Conservation (phyloP, 2,888 invertebrate species). For the Thereva nobilitata region DNA sequence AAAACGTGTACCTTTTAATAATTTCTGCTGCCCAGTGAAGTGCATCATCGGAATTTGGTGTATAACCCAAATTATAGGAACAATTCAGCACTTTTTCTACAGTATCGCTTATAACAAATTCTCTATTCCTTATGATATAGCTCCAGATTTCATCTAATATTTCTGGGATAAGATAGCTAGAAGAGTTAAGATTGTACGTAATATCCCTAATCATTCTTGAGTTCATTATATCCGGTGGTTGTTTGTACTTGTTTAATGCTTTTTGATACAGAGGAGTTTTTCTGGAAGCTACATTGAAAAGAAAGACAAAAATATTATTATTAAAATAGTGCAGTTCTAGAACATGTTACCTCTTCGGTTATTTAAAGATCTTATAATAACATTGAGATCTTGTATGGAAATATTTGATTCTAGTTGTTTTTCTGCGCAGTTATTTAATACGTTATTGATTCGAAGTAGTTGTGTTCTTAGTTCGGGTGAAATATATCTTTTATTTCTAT, state of each 20-base stretch:
- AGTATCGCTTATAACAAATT: slow-evolving; percentile 60
- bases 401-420: slow-evolving; percentile 49
- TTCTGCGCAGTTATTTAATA: slow-evolving; percentile 52
- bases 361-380: slow-evolving; percentile 51
- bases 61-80: slow-evolving; percentile 61
- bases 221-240: slow-evolving; percentile 51
- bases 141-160: slow-evolving; percentile 59
- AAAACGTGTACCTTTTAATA: slow-evolving; percentile 57
- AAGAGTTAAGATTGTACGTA: slow-evolving; percentile 55
- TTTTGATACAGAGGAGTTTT: slow-evolving; percentile 53
- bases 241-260: slow-evolving; percentile 55
- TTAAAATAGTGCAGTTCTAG: background rate
- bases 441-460: slow-evolving; percentile 49
- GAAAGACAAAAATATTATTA: slow-evolving; percentile 46
- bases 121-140: slow-evolving; percentile 58
- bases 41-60: slow-evolving; percentile 56
- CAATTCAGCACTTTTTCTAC: slow-evolving; percentile 60
- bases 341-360: slow-evolving; percentile 49
- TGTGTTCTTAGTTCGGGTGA: slow-evolving; percentile 48
- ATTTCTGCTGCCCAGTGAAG: slow-evolving; percentile 56
- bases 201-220: slow-evolving; percentile 60
- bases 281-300: slow-evolving; percentile 51
- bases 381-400: slow-evolving; percentile 50
- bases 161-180: slow-evolving; percentile 58
- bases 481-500: slow-evolving; percentile 49